phyloP scores from a whole-genome alignment of 2,797 vertebrate genomes.

The Sternarchorhynchus goeldii region DNA sequence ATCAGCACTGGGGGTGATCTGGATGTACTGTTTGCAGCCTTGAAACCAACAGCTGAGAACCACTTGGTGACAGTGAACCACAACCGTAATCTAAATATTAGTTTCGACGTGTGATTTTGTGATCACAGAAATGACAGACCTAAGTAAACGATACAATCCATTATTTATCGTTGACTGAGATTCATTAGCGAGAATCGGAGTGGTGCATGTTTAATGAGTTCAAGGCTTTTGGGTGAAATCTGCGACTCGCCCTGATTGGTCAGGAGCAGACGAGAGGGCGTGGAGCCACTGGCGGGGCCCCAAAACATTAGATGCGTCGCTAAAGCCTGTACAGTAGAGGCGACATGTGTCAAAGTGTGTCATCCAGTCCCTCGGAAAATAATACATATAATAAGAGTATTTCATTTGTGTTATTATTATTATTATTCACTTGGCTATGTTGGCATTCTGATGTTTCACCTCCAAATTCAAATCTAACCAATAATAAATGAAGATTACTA shows the following conservation, averaged over 20 bases:
- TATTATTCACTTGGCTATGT: neutral
- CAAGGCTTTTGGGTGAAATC: constrained; percentile 46
- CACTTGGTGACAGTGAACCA: constrained; percentile 27
- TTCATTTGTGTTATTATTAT: neutral
- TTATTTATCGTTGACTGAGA: constrained; percentile 79
- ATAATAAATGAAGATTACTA: neutral
- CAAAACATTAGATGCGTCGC: neutral
- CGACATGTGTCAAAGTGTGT: no score
- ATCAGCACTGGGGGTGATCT: neutral
- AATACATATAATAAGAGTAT: no score
- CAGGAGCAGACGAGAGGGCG: constrained; percentile 11
- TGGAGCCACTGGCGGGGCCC: constrained; percentile 18
- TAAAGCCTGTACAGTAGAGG: constrained; percentile 1
- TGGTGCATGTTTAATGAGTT: constrained; percentile 73
- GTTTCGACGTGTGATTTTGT: constrained; percentile 73
- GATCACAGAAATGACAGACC: constrained; percentile 70
- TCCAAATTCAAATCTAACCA: neutral
- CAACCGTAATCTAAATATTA: constrained; percentile 72
- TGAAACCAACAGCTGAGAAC: constrained; percentile 17
- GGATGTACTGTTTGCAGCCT: neutral
- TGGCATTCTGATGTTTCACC: neutral
- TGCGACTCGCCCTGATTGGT: constrained; percentile 19
- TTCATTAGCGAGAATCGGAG: constrained; percentile 73
- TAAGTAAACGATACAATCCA: constrained; percentile 79
- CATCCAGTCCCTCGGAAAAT: neutral